A percentile compares a stretch with the other conserved stretches of the same genome.
phyloP scores from a whole-genome alignment of 2,888 invertebrate genomes.

The Phortica okadai region DNA sequence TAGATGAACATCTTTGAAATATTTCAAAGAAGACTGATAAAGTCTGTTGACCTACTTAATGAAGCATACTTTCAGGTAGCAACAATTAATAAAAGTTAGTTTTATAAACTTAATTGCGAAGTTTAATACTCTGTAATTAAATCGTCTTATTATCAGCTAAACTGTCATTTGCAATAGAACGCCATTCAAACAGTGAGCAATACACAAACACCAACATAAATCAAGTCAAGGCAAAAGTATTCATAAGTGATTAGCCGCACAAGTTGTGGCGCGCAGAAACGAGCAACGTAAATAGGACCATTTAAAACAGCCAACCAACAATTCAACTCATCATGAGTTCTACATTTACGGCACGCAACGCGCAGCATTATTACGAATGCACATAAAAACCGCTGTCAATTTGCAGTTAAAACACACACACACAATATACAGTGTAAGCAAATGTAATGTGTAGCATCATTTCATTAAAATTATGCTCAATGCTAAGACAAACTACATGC shows the following conservation, averaged over 20 bases:
- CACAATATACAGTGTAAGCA: neutral
- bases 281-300: neutral
- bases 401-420: conserved; percentile 17
- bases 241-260: neutral
- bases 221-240: neutral
- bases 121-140: too few species aligned
- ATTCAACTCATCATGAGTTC: neutral
- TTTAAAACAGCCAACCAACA: neutral
- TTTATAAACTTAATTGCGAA: too few species aligned
- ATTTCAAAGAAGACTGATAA: too few species aligned
- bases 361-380: conserved; percentile 7
- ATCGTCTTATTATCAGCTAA: neutral
- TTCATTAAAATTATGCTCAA: conserved; percentile 15
- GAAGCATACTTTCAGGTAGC: too few species aligned
- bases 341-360: neutral
- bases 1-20: too few species aligned
- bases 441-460: neutral
- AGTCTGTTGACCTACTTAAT: too few species aligned
- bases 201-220: neutral
- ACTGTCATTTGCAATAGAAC: neutral
- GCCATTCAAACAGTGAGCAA: neutral
- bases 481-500: neutral
- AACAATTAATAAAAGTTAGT: too few species aligned
- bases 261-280: neutral
- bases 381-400: conserved; percentile 19